Base-by-base conservation (phyloP, 1,140 invertebrate species). In the Chionoecetes opilio region DNA sequence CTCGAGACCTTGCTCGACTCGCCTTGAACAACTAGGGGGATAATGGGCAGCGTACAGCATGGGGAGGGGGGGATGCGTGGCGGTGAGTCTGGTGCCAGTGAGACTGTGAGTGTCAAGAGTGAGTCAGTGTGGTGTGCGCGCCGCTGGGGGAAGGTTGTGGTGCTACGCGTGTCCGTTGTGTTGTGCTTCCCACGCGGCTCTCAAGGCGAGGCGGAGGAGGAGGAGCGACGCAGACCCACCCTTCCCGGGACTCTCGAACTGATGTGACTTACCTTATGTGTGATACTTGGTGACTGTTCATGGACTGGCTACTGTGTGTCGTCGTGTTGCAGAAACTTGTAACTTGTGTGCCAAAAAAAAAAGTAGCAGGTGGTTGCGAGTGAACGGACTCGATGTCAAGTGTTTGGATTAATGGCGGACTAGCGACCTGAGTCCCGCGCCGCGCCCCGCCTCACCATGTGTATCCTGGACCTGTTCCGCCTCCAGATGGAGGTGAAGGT, bases 401-500 rank as follows among this genome's bases (percentile, higher is more conserved):
- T n/a, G 1, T 46, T 17, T 75, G 8, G 3, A 31, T 46, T 14
- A 41, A 34, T 63, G 41, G 89, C 31, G 53, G 89, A 46, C 11
- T 32, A 86, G 11, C 26, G 34, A 37, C 11, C 29, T 38, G 2
- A 34, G 29, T 26, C 34, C 29, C 26, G 88, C 11, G 14, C 31
- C 31, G 3, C 14, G n/a, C 63, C 26, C n/a, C 21, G n/a, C 63
- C 63, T n/a, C 21, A 41, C 35, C 46, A 95, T 95, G 94, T 95
- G 94, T 34, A 95, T 95, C 46, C 46, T 95, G 11, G 94, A 95
- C 37, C 85, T 95, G 6, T 95, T 95, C 53, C 94, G 94, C 35
- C 38, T 95, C 29, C 94, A 95, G 34, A 92, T 95, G 94, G 94
- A 95, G 46, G 90, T 95, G 84, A 85, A 46, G 82, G 82, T 95